Conservation (phyloP, 2,888 invertebrate species). For the Ophion ellenae region DNA sequence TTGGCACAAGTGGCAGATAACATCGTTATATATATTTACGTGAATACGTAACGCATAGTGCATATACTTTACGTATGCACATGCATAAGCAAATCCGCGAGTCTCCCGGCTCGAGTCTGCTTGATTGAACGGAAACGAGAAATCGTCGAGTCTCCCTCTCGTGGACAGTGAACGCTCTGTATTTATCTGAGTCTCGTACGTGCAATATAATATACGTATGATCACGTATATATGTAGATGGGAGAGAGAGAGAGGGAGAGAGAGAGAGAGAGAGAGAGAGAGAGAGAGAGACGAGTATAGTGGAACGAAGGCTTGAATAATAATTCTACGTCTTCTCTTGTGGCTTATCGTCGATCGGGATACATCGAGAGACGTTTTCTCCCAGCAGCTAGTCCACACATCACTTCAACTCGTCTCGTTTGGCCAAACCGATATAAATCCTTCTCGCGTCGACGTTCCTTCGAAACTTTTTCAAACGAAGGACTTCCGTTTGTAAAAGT, state of each 20-base stretch:
- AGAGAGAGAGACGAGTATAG: conserved; percentile 39
- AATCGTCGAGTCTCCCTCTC: conserved; percentile 64
- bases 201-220: conserved; percentile 24
- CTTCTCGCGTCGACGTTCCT: conserved; percentile 31
- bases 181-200: conserved; percentile 46
- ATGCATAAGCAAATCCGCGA: conserved; percentile 66
- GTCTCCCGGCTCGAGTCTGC: conserved; percentile 54
- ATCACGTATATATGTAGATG: conserved; percentile 2
- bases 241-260: background rate
- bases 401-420: conserved; percentile 47
- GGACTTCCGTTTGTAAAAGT: conserved; percentile 43
- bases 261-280: background rate
- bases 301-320: conserved; percentile 58
- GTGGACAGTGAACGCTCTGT: conserved; percentile 63
- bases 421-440: conserved; percentile 39
- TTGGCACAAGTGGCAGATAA: conserved; percentile 59
- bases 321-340: conserved; percentile 62
- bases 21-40: conserved; percentile 50
- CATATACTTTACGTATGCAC: conserved; percentile 52
- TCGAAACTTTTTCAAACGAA: conserved; percentile 17
- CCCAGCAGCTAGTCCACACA: conserved; percentile 16
- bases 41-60: conserved; percentile 26
- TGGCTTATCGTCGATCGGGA: conserved; percentile 65
- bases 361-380: conserved; percentile 48
- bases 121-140: conserved; percentile 68